Conservation (phyloP, 2,113 vertebrate species). For the Sebastes schlegelii region DNA sequence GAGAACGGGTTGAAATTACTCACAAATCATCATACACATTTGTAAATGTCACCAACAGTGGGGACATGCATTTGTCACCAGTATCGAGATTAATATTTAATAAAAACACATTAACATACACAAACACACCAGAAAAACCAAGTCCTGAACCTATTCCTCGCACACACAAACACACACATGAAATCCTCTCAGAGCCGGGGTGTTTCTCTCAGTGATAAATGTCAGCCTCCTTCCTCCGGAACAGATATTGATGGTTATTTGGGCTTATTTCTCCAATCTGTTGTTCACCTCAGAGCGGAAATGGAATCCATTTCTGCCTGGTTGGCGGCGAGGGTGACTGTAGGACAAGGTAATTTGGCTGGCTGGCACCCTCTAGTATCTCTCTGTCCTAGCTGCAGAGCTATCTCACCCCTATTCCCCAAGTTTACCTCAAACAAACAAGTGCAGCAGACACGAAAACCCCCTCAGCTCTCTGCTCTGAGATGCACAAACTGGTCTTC, state of each 20-base stretch:
- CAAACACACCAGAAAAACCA: background rate
- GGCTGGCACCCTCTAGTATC: conserved; percentile 56
- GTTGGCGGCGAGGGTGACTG: conserved; percentile 62
- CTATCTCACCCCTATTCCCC: conserved; percentile 55
- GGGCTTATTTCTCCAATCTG: conserved; percentile 74
- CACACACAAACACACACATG: conserved; percentile 2
- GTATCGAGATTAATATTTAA: background rate
- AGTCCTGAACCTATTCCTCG: background rate
- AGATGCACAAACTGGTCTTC: conserved; percentile 41
- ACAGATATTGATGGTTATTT: conserved; percentile 71
- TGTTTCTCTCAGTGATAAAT: conserved; percentile 68
- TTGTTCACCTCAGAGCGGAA: conserved; percentile 70
- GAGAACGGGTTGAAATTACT: too few species aligned
- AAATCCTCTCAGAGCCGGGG: conserved; percentile 12
- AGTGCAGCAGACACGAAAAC: conserved; percentile 14
- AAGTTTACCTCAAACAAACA: conserved; percentile 74
- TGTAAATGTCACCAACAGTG: too few species aligned
- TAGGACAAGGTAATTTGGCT: conserved; percentile 73
- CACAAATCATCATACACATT: too few species aligned
- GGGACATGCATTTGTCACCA: background rate
- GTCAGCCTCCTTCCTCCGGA: conserved; percentile 59
- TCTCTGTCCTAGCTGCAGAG: conserved; percentile 58
- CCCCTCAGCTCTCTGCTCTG: conserved; percentile 3
- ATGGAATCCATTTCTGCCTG: conserved; percentile 74
- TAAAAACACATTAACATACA: conserved; percentile 11